Evolutionary conservation across 2,113 vertebrate genomes (phyloP).

Genomic region (Malurus alboscapulatus): DNA sequence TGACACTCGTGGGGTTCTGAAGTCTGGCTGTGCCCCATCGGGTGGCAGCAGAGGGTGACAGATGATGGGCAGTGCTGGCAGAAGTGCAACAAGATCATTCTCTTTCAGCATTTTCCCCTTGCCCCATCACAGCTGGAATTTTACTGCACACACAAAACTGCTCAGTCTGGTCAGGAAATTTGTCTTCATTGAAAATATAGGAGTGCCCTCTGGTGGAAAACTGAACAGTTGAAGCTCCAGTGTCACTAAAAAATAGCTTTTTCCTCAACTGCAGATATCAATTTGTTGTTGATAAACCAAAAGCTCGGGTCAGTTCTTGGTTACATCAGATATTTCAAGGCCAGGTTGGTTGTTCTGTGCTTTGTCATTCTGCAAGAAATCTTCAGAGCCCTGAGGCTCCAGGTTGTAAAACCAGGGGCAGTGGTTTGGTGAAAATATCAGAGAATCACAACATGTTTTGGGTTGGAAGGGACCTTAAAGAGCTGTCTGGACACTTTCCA

Average conservation of each 20-base stretch:
- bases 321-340: background rate
- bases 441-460: background rate
- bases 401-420: background rate
- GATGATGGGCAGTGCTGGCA: background rate
- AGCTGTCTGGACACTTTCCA: background rate
- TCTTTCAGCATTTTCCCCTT: background rate
- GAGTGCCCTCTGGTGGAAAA: slow-evolving; percentile 62
- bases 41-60: background rate
- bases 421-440: background rate
- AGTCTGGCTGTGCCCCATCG: background rate
- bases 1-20: background rate
- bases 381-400: background rate
- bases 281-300: background rate
- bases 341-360: background rate
- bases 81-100: background rate
- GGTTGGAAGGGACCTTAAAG: background rate
- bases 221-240: background rate
- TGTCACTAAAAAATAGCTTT: background rate
- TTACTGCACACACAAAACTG: accelerated
- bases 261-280: background rate
- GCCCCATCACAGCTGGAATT: background rate
- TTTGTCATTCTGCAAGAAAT: background rate
- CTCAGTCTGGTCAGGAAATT: accelerated
- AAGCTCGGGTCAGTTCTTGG: background rate
- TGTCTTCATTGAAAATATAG: slow-evolving; percentile 38